Evolutionary conservation across 2,113 vertebrate species (phyloP).

Genomic region (cattle (Bos taurus)): DNA sequence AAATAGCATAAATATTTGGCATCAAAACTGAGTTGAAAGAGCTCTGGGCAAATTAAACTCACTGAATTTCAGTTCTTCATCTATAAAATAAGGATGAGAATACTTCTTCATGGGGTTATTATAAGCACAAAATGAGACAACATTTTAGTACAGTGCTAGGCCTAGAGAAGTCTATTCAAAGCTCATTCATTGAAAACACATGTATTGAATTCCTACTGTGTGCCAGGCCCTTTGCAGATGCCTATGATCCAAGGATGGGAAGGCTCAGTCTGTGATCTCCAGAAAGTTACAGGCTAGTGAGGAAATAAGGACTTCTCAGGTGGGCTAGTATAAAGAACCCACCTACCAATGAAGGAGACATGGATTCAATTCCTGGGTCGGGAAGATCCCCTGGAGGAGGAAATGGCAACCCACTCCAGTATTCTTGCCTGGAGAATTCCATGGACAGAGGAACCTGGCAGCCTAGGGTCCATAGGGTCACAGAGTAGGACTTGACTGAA

Average conservation of each 20-base stretch:
- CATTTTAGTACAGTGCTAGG: not conserved
- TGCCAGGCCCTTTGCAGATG: not conserved
- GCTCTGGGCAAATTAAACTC: not conserved
- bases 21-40: slow-evolving; percentile 9
- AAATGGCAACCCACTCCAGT: not conserved
- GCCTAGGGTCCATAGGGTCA: not conserved
- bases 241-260: not conserved
- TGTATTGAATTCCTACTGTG: not conserved
- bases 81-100: not conserved
- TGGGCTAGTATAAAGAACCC: not conserved
- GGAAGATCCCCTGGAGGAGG: not conserved
- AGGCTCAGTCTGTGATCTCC: not conserved
- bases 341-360: not conserved
- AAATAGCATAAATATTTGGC: not conserved
- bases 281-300: not conserved
- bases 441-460: not conserved
- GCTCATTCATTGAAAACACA: not conserved
- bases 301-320: not conserved
- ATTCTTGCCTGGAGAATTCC: not conserved
- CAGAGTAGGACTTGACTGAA: not conserved
- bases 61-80: slow-evolving; percentile 1
- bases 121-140: not conserved
- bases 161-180: not conserved
- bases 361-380: not conserved
- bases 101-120: not conserved